phyloP scores from a whole-genome alignment of 2,888 invertebrate genomes.

The Brassicogethes aeneus region DNA sequence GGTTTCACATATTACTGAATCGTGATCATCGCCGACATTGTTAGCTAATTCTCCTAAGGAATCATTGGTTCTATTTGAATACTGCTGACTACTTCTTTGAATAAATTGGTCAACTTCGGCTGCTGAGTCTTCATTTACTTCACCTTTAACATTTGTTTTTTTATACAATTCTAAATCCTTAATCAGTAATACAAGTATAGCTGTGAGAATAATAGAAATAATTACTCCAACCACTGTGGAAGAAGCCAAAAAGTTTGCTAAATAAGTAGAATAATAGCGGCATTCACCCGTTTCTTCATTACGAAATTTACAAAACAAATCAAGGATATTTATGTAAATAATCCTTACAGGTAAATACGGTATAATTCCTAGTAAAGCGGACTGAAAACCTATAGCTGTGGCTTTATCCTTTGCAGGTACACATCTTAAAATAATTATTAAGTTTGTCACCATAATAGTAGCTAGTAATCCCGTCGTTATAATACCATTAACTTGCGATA shows the following conservation, averaged over 20 bases:
- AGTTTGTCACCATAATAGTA: slow-evolving; percentile 41
- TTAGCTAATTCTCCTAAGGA: slow-evolving; percentile 22
- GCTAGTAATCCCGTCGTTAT: slow-evolving; percentile 31
- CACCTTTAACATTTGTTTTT: slow-evolving; percentile 7
- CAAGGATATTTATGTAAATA: background rate
- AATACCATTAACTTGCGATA: slow-evolving; percentile 34
- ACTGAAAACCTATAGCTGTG: slow-evolving; percentile 48
- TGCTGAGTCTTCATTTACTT: slow-evolving; percentile 4
- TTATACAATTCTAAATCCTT: slow-evolving; percentile 18
- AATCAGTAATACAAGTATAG: slow-evolving; percentile 19
- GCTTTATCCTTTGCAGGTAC: slow-evolving; percentile 54
- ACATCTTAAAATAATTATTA: slow-evolving; percentile 47
- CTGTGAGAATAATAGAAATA: slow-evolving; percentile 19
- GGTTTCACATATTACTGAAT: slow-evolving; percentile 12
- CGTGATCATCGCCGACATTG: slow-evolving; percentile 25
- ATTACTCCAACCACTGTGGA: slow-evolving; percentile 25
- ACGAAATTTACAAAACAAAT: too few species aligned
- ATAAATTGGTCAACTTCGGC: slow-evolving; percentile 6
- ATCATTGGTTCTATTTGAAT: too few species aligned
- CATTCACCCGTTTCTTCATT: too few species aligned
- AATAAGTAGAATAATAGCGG: slow-evolving; percentile 24
- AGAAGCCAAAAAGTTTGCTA: slow-evolving; percentile 25
- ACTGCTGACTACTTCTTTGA: background rate
- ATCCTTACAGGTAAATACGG: slow-evolving; percentile 48
- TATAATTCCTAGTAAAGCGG: slow-evolving; percentile 46